Conservation (phyloP, 2,888 invertebrate genomes). For the Caenorhabditis sinica region DNA sequence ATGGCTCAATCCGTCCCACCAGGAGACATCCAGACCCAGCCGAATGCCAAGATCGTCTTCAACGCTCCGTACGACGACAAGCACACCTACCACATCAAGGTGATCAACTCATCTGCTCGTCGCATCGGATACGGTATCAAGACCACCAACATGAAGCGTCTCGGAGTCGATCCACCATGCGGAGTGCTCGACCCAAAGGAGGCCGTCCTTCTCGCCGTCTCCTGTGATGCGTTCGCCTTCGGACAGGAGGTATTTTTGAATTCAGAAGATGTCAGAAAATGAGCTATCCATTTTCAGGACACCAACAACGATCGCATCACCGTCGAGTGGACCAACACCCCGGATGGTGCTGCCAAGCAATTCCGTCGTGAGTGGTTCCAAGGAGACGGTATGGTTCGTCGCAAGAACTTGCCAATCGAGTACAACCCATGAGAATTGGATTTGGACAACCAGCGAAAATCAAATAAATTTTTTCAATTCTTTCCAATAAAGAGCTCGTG, state of each 20-base stretch:
- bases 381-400: slow-evolving; percentile 77
- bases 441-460: too few species aligned
- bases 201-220: slow-evolving; percentile 15
- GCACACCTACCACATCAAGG: slow-evolving; percentile 76
- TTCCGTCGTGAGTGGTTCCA: slow-evolving; percentile 80
- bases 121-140: slow-evolving; percentile 81
- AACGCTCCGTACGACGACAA: slow-evolving; percentile 80
- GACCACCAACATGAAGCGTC: slow-evolving; percentile 80
- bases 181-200: slow-evolving; percentile 22
- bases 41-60: slow-evolving; percentile 77
- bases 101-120: slow-evolving; percentile 70
- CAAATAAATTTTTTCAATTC: too few species aligned
- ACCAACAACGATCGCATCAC: slow-evolving; percentile 79
- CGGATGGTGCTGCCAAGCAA: slow-evolving; percentile 75
- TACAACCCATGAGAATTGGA: slow-evolving; percentile 61
- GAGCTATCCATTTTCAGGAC: slow-evolving; percentile 41
- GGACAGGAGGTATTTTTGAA: neutral
- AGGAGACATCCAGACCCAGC: slow-evolving; percentile 69
- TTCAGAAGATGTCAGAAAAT: neutral
- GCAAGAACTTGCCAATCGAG: slow-evolving; percentile 74
- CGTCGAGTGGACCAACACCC: slow-evolving; percentile 77
- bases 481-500: too few species aligned
- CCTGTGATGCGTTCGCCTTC: slow-evolving; percentile 14
- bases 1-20: slow-evolving; percentile 77
- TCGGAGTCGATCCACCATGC: slow-evolving; percentile 78